Percentiles rank a stretch among this genome's conserved stretches.
Conservation (phyloP, 2,888 invertebrate species). For the Ramazzottius varieornatus region DNA sequence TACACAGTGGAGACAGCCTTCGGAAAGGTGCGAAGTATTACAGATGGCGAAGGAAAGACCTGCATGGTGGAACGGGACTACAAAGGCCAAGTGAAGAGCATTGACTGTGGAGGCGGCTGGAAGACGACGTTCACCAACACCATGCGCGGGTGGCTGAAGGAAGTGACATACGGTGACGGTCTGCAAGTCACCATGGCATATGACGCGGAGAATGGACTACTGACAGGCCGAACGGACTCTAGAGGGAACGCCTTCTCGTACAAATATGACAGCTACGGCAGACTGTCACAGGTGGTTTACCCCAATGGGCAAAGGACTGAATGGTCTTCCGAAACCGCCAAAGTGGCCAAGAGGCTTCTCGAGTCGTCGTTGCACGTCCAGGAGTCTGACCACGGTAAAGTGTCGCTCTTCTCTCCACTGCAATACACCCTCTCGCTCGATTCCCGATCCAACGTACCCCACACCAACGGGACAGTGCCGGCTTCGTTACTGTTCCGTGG, state of each 20-base stretch:
- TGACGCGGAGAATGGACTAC: conserved; percentile 9
- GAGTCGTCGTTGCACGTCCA: neutral
- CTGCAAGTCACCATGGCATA: conserved; percentile 6
- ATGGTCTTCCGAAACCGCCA: neutral
- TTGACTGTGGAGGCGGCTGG: neutral
- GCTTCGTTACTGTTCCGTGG: neutral
- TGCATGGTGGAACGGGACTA: conserved; percentile 10
- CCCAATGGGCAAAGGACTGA: conserved; percentile 17
- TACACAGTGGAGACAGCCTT: conserved; percentile 24
- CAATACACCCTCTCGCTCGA: neutral
- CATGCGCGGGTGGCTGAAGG: neutral
- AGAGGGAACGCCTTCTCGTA: conserved; percentile 16
- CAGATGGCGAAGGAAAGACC: conserved; percentile 18
- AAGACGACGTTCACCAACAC: neutral
- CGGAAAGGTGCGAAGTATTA: conserved; percentile 20
- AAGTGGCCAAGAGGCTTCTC: neutral
- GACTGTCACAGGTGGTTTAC: conserved; percentile 17
- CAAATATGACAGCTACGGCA: conserved; percentile 20
- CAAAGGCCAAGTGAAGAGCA: neutral
- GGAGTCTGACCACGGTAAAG: neutral
- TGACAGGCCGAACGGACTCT: conserved; percentile 16
- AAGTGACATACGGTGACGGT: neutral
- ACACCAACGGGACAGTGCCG: neutral
- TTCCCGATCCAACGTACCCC: neutral
- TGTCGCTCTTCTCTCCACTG: neutral